These are phyloP conservation scores for Drosophila parvula DNA, from an alignment of 1,140 invertebrate genomes.

Conservation along the genomic window DNA sequence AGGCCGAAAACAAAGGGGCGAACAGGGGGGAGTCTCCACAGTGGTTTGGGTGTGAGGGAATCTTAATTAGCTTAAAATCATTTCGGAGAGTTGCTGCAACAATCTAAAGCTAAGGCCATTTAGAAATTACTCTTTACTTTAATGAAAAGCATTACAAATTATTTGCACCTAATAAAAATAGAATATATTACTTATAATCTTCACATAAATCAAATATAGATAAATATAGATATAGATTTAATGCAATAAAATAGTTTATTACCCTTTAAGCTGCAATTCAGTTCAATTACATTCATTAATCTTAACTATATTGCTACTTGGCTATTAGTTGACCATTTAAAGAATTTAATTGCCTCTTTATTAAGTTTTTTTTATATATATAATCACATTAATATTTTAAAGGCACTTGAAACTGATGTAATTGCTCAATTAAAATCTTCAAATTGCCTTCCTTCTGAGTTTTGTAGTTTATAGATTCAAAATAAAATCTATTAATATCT, in stretches of 20 bases:
- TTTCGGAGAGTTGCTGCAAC: not conserved
- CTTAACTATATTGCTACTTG: not conserved
- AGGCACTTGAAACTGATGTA: conserved; percentile 7
- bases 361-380: not conserved
- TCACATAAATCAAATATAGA: too few species aligned
- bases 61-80: conserved; percentile 38
- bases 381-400: conserved; percentile 8
- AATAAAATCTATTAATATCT: not conserved
- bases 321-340: conserved; percentile 2
- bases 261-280: not conserved
- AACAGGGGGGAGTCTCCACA: conserved; percentile 40
- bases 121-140: not conserved
- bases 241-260: not conserved
- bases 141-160: not conserved
- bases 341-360: conserved; percentile 2
- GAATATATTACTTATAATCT: too few species aligned
- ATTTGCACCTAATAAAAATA: not conserved
- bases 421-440: conserved; percentile 1
- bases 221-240: too few species aligned
- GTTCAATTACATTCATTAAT: not conserved
- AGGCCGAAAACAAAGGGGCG: conserved; percentile 35
- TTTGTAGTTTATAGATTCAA: not conserved
- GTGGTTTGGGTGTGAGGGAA: conserved; percentile 37
- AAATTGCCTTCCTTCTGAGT: not conserved
- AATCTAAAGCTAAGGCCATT: not conserved